A percentile compares a stretch with the other conserved stretches of the same genome.
Conservation (phyloP, 2,797 vertebrate species). For the Argyrosomus regius region DNA sequence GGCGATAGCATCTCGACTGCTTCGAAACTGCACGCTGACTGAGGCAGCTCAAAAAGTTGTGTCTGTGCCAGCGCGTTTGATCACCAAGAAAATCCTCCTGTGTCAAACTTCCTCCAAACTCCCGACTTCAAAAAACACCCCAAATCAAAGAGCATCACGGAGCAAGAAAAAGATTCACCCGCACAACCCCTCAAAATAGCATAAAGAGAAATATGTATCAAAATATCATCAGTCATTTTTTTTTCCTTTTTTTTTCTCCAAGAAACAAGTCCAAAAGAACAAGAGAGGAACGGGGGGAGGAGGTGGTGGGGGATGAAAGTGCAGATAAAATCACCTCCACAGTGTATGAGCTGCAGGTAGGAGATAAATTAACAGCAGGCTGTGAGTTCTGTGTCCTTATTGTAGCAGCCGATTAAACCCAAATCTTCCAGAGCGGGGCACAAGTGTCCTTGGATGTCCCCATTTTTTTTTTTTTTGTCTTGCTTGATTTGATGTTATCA, state of each 20-base stretch:
- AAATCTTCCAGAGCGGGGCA: slow-evolving; percentile 49
- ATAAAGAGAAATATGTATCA: slow-evolving; percentile 74
- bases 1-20: slow-evolving; percentile 10
- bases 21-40: slow-evolving; percentile 32
- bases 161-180: slow-evolving; percentile 62
- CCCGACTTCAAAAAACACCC: slow-evolving; percentile 61
- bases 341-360: slow-evolving; percentile 60
- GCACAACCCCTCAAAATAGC: slow-evolving; percentile 68
- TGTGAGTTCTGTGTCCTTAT: slow-evolving; percentile 44
- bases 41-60: slow-evolving; percentile 62
- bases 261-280: slow-evolving; percentile 71
- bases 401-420: slow-evolving; percentile 49
- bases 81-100: slow-evolving; percentile 72
- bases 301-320: slow-evolving; percentile 29
- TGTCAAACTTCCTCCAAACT: slow-evolving; percentile 67
- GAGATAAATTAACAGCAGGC: slow-evolving; percentile 56
- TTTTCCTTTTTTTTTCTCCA: slow-evolving; percentile 51
- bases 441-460: slow-evolving; percentile 73
- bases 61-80: slow-evolving; percentile 60
- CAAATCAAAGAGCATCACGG: slow-evolving; percentile 71
- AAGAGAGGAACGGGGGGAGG: neutral
- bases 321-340: slow-evolving; percentile 61
- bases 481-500: slow-evolving; percentile 65
- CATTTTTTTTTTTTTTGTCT: neutral
- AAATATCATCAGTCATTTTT: slow-evolving; percentile 71